A percentile compares a stretch with the other conserved stretches of the same genome.
These are phyloP conservation scores for Cenopis cana DNA, from an alignment of 2,888 invertebrate genomes.

Conservation along the genomic window DNA sequence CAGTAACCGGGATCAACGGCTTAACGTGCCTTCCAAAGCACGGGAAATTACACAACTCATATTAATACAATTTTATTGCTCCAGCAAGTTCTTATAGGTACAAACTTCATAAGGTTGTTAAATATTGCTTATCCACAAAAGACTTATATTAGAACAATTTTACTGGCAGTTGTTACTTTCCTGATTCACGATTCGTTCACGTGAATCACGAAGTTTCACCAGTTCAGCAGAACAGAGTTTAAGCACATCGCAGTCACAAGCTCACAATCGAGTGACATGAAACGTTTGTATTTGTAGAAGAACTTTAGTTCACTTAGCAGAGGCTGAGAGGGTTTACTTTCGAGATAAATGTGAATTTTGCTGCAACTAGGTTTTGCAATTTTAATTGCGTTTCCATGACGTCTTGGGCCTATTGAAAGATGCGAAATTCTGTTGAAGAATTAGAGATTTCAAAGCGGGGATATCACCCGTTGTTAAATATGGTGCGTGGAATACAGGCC, in stretches of 20 bases:
- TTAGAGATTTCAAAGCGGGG: neutral
- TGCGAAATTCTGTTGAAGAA: neutral
- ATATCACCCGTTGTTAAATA: neutral
- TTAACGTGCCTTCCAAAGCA: no score
- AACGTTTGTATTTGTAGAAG: conserved; percentile 29
- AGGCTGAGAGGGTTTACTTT: conserved; percentile 15
- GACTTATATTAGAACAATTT: neutral
- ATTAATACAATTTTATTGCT: conserved; percentile 5
- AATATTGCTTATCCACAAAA: neutral
- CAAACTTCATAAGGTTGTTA: neutral
- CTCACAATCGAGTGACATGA: conserved; percentile 17
- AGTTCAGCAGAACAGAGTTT: neutral
- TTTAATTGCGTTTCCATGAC: neutral
- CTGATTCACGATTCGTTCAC: no score
- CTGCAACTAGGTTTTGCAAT: conserved; percentile 1
- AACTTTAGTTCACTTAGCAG: conserved; percentile 34
- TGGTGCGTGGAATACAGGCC: neutral
- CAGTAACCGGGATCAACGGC: no score
- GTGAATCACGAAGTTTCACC: neutral
- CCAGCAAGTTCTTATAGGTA: conserved; percentile 1
- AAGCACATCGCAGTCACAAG: conserved; percentile 1
- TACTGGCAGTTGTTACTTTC: neutral
- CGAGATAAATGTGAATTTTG: conserved; percentile 14
- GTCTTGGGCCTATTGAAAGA: neutral
- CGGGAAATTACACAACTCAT: neutral